Evolutionary conservation across 2,113 vertebrate species (phyloP).

Genomic region (Macquaria ambigua): DNA sequence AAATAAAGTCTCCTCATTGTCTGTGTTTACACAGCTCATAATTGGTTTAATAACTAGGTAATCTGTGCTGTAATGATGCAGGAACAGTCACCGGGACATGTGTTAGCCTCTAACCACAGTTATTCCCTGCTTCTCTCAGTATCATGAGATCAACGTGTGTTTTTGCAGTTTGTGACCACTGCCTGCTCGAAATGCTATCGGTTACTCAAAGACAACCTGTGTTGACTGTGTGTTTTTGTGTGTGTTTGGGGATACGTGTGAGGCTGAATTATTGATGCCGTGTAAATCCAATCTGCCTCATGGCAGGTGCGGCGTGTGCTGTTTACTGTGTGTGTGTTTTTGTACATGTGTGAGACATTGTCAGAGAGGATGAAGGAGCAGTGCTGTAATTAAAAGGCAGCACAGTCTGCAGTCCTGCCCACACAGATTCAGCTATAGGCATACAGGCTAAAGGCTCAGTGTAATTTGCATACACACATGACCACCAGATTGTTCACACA

Average conservation of each 20-base stretch:
- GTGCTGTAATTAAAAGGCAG: constrained; percentile 76
- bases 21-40: constrained; percentile 33
- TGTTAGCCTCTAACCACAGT: constrained; percentile 17
- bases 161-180: constrained; percentile 22
- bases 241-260: constrained; percentile 51
- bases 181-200: constrained; percentile 29
- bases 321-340: constrained; percentile 49
- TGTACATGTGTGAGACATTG: constrained; percentile 33
- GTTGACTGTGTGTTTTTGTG: constrained; percentile 23
- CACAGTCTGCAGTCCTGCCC: constrained; percentile 61
- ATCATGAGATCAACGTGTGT: not conserved
- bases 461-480: constrained; percentile 40
- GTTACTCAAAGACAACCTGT: constrained; percentile 46
- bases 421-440: constrained; percentile 55
- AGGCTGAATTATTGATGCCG: constrained; percentile 79
- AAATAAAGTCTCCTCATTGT: constrained; percentile 12
- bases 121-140: not conserved
- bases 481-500: constrained; percentile 18
- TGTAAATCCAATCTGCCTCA: constrained; percentile 77
- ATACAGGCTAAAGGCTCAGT: constrained; percentile 5
- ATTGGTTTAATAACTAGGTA: constrained; percentile 38
- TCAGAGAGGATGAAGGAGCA: constrained; percentile 52
- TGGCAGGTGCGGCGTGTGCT: constrained; percentile 69
- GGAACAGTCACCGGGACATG: constrained; percentile 20
- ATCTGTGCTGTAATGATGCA: constrained; percentile 34